These are phyloP conservation scores for Paramacrobiotus metropolitanus DNA, from an alignment of 1,140 invertebrate species.

Conservation along the genomic window DNA sequence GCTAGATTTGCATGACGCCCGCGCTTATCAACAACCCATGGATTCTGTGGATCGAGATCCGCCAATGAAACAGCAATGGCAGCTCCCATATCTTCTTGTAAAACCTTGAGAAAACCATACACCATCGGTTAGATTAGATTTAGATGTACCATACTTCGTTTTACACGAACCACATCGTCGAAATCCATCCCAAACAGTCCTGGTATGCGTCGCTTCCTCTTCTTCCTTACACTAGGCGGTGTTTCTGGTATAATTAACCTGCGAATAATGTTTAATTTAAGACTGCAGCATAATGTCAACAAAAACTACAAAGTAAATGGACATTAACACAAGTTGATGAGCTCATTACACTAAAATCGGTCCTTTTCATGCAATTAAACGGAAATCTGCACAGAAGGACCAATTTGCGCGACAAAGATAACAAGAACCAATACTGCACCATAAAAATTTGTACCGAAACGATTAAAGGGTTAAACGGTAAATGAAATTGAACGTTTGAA, in stretches of 20 bases:
- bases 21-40: conserved; percentile 31
- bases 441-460: no score
- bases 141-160: neutral
- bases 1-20: conserved; percentile 31
- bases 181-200: conserved; percentile 20
- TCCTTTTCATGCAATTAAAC: no score
- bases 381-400: no score
- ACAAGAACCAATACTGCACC: no score
- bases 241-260: conserved; percentile 2
- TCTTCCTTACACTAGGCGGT: conserved; percentile 3
- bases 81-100: neutral
- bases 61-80: conserved; percentile 14
- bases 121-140: no score
- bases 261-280: neutral
- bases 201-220: conserved; percentile 20
- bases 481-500: no score
- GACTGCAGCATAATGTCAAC: neutral
- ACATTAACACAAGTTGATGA: no score
- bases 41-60: conserved; percentile 29
- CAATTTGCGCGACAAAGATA: no score
- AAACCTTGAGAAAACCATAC: conserved; percentile 5
- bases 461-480: no score
- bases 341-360: no score
- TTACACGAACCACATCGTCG: neutral
- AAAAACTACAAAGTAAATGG: no score